Evolutionary conservation across 2,888 invertebrate species (phyloP), one percentile per base, ranked within the genome.

Genomic region (Crematogaster levior): DNA sequence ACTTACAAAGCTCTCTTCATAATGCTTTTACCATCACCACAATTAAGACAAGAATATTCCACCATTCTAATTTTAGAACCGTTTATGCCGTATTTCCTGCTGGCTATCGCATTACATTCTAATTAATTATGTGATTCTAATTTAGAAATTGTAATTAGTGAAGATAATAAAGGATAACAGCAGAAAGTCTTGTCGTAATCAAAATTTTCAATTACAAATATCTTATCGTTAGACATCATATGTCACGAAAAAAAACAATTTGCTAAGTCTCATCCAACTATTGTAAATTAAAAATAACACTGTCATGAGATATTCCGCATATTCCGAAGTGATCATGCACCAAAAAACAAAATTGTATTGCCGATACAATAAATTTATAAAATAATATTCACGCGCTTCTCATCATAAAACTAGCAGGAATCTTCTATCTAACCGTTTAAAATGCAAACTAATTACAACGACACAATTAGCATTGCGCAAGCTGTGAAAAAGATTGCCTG

Each of bases 361-460:
- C 7, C 9, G n/a, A 24, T 21, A 24, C 0, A 43, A 3, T 56
- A 30, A 73, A 72, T 56, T 79, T 18, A 34, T 58, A 56, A 43
- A 43, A 72, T 72, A 51, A 53, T 34, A 0, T 51, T 65, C n/a
- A 5, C n/a, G 12, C n/a, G 12, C 9, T 21, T 72, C 56, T 56
- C 30, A 7, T 56, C 43, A 70, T 10, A n/a, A 66, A 74, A 24
- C 48, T 37, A 10, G 21, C 27, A 30, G 21, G 43, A 34, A 18
- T 12, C 24, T 79, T 46, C 30, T 75, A 30, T 68, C 30, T 56
- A 18, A 30, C 21, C 43, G 18, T 73, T 79, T 72, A 79, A 79
- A 79, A 46, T 56, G 73, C 72, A 56, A 79, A 72, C 30, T 72
- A 79, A 79, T 72, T 79, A 56, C 73, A 72, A 77, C 40, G 12